These are phyloP conservation scores for Pelodiscus sinensis DNA, from an alignment of 2,113 vertebrate species.

Conservation along the genomic window DNA sequence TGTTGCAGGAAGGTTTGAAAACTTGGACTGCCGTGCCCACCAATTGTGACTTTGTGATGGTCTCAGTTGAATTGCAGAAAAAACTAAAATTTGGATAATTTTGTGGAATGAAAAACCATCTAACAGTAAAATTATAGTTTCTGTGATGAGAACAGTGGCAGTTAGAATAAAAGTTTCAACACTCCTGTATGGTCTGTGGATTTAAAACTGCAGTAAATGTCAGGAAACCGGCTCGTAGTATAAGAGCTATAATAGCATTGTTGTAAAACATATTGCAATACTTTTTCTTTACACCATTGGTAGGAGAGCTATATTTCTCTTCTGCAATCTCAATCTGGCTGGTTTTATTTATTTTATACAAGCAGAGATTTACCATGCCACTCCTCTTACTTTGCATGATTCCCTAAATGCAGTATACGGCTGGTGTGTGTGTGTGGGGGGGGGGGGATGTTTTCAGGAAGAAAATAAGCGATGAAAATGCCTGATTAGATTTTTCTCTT, in stretches of 20 bases:
- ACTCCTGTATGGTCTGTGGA: conserved; percentile 58
- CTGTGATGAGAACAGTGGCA: conserved; percentile 50
- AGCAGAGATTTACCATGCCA: conserved; percentile 10
- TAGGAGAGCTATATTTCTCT: conserved; percentile 43
- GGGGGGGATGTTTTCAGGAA: background rate
- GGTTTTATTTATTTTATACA: background rate
- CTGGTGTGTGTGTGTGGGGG: background rate
- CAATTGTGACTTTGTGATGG: background rate
- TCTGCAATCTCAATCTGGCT: conserved; percentile 52
- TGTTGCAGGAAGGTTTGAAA: background rate
- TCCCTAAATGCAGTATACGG: conserved; percentile 25
- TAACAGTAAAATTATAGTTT: conserved; percentile 50
- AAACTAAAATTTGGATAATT: conserved; percentile 1
- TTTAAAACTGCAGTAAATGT: conserved; percentile 62
- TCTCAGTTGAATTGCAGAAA: background rate
- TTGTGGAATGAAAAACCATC: no score
- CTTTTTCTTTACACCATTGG: conserved; percentile 35
- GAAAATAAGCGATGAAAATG: conserved; percentile 30
- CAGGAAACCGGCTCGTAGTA: conserved; percentile 1
- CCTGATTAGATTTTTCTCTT: background rate
- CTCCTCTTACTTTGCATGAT: conserved; percentile 33
- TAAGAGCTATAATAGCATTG: conserved; percentile 63
- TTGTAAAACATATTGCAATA: conserved; percentile 48
- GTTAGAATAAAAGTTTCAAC: conserved; percentile 57
- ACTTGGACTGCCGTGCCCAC: background rate